Conservation (phyloP, 2,888 invertebrate species). For the Polydrusus cervinus region DNA sequence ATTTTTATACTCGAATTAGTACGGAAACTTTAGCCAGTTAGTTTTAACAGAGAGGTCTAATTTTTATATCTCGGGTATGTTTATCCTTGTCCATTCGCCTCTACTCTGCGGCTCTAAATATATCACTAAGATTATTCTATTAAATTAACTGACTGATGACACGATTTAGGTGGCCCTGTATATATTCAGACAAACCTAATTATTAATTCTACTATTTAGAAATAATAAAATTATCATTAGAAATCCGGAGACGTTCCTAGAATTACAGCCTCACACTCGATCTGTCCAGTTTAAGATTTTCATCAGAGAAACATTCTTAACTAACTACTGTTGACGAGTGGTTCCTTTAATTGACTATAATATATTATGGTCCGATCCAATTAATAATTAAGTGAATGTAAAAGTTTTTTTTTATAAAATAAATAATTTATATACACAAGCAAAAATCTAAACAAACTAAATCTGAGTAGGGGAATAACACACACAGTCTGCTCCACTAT, state of each 20-base stretch:
- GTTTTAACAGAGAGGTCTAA: too few species aligned
- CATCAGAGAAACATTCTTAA: conserved; percentile 20
- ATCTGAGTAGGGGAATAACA: too few species aligned
- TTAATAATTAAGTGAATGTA: conserved; percentile 31
- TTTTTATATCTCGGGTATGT: too few species aligned
- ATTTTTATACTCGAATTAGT: too few species aligned
- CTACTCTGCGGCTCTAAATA: too few species aligned
- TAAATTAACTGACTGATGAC: too few species aligned
- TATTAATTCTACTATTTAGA: conserved; percentile 18
- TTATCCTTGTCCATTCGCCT: too few species aligned
- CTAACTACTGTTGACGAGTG: conserved; percentile 30
- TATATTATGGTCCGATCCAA: conserved; percentile 8
- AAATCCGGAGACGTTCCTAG: conserved; percentile 11
- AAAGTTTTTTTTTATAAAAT: conserved; percentile 3
- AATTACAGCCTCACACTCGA: conserved; percentile 20
- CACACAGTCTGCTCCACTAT: too few species aligned
- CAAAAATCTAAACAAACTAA: background rate
- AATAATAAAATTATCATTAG: conserved; percentile 20
- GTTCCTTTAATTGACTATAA: conserved; percentile 24
- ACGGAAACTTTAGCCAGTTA: too few species aligned
- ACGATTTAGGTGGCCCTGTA: too few species aligned
- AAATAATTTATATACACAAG: background rate
- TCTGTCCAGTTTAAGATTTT: conserved; percentile 21
- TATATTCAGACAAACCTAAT: background rate
- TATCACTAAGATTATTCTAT: too few species aligned